phyloP scores from a whole-genome alignment of 1,140 invertebrate genomes.

The Drosophila lowei region DNA sequence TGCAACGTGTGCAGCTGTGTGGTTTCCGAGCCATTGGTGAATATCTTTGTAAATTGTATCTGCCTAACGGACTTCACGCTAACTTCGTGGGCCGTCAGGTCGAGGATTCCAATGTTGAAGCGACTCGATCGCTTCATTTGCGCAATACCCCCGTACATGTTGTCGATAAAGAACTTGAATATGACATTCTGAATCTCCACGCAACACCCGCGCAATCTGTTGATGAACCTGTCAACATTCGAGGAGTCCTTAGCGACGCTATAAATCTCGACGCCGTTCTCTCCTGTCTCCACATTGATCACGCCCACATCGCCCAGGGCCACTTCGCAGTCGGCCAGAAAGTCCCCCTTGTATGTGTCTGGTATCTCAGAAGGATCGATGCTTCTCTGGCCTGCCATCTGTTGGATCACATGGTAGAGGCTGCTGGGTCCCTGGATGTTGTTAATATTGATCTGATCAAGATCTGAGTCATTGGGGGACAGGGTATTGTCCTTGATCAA shows the following conservation, averaged over 20 bases:
- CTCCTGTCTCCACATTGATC: conserved; percentile 91
- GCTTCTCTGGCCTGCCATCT: conserved; percentile 88
- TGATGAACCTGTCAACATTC: conserved; percentile 99
- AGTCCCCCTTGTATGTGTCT: conserved; percentile 90
- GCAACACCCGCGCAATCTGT: conserved; percentile 97
- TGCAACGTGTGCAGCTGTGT: conserved; percentile 96
- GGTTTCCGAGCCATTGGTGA: conserved; percentile 93
- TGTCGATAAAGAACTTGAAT: conserved; percentile 98
- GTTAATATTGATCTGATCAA: conserved; percentile 99
- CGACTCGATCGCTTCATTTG: conserved; percentile 90
- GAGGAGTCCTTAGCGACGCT: conserved; percentile 96
- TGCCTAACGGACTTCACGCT: conserved; percentile 90
- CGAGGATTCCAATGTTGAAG: conserved; percentile 95
- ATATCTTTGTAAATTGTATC: conserved; percentile 90
- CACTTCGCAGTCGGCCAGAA: conserved; percentile 95
- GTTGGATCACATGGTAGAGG: conserved; percentile 96
- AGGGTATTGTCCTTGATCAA: conserved; percentile 98
- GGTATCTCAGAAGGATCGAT: conserved; percentile 24
- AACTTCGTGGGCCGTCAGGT: conserved; percentile 94
- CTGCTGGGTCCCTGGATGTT: conserved; percentile 97
- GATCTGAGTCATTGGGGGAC: conserved; percentile 97
- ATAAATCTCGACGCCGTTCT: conserved; percentile 87
- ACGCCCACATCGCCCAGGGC: conserved; percentile 95
- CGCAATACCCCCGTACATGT: conserved; percentile 91
- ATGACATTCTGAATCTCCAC: conserved; percentile 97